Percentiles rank a stretch among this genome's conserved stretches.
These are phyloP conservation scores for Galaxea fascicularis DNA, from an alignment of 92 coral and sea anemone genomes.

Conservation along the genomic window DNA sequence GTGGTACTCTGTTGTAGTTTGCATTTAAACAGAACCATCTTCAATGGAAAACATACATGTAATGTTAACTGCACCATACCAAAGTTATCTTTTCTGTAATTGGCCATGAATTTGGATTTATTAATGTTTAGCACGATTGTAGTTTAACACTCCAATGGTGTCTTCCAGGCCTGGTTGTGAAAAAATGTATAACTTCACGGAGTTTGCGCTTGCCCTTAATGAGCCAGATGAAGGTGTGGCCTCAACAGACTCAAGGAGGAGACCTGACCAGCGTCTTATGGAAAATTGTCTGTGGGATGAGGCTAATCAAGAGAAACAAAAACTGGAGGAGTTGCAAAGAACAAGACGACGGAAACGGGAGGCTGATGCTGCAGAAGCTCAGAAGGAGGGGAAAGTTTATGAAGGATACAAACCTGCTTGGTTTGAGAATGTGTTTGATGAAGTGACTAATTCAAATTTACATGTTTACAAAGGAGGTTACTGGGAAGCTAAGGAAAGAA, in stretches of 20 bases:
- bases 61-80: neutral
- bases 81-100: no score
- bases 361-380: constrained; percentile 86
- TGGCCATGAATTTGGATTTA: no score
- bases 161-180: constrained; percentile 82
- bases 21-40: no score
- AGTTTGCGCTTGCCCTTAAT: constrained; percentile 89
- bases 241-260: constrained; percentile 89
- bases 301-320: constrained; percentile 91
- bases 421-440: constrained; percentile 95
- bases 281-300: constrained; percentile 95
- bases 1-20: no score
- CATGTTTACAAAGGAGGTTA: constrained; percentile 99
- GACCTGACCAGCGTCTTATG: constrained; percentile 98
- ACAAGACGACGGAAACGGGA: constrained; percentile 87
- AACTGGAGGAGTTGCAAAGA: constrained; percentile 96
- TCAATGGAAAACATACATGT: no score
- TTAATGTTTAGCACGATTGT: no score
- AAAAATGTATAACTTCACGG: constrained; percentile 87
- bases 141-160: neutral
- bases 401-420: constrained; percentile 94
- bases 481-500: constrained; percentile 98
- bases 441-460: constrained; percentile 72
- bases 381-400: constrained; percentile 83
- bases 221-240: constrained; percentile 83